Evolutionary conservation across 2,888 invertebrate genomes (phyloP), one percentile per base, ranked within the genome.

Genomic region (Graphium colonna): DNA sequence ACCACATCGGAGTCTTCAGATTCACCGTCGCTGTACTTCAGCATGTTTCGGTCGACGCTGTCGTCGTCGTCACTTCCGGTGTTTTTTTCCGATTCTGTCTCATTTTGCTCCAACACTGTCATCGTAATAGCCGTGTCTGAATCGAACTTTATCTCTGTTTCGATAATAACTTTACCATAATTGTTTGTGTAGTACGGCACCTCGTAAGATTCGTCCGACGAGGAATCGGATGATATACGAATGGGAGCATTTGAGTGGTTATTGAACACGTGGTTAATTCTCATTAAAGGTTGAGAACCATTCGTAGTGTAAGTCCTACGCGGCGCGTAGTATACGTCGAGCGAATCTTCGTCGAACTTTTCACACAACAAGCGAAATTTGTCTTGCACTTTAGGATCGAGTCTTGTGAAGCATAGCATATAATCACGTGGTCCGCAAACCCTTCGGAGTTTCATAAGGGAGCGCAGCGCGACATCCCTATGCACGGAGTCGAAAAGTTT

Each of bases 81-180:
- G 59, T 86, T 84, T 55, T 75, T 80, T 16, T 86, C 87, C 12
- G 84, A 81, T 63, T 85, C 85, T 26, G 82, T 82, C 65, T 90
- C 90, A 60, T 91, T 92, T 68, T 94, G 93, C 75, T 96, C 96
- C 16, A 96, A 85, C 51, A 96, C 95, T 31, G 95, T 94, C 95
- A 96, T 95, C 0, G 95, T 96, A 31, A 96, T 93, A 0, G 94
- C 94, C 0, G 95, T 95, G 57, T 95, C 94, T 10, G 95, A 93
- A 69, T 94, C 93, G 60, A 96, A 93, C 68, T 95, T 93, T 18
- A 96, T 95, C 85, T 96, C 95, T 0, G 95, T 95, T 81, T 96
- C 96, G 65, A 96, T 91, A 43, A 96, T 94, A 0, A 96, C 92
- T 75, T 92, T 93, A 18, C 92, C 93, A 60, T 90, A 91, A 68